Conservation (phyloP, 2,113 vertebrate species). For the Sapayoa aenigma region DNA sequence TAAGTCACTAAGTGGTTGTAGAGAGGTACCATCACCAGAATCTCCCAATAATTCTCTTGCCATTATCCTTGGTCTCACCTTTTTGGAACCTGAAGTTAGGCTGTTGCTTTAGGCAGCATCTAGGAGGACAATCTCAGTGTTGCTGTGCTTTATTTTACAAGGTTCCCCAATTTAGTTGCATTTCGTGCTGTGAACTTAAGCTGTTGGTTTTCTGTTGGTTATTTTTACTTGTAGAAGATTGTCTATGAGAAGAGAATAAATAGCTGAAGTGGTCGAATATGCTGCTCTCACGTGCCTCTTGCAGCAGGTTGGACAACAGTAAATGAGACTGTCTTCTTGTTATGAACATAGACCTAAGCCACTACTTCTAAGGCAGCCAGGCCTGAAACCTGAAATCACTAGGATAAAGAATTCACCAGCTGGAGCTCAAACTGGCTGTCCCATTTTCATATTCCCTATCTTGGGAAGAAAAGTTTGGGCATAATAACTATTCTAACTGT, state of each 20-base stretch:
- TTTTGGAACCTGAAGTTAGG: not conserved
- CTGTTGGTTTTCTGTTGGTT: not conserved
- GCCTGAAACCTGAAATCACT: not conserved
- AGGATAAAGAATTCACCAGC: not conserved
- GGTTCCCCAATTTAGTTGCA: not conserved
- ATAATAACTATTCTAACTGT: not conserved
- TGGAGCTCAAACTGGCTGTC: not conserved
- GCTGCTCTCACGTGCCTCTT: not conserved
- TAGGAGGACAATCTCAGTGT: not conserved
- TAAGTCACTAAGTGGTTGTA: not conserved
- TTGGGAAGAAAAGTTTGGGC: not conserved
- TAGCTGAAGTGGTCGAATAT: not conserved
- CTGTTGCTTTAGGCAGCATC: not conserved
- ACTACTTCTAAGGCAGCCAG: not conserved
- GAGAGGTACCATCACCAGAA: not conserved
- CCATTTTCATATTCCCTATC: not conserved
- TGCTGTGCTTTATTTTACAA: not conserved
- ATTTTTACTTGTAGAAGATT: not conserved
- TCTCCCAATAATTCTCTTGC: not conserved
- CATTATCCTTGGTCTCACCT: not conserved
- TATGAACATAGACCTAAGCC: not conserved
- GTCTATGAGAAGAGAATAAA: not conserved
- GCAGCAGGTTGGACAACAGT: not conserved
- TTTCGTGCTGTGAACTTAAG: not conserved
- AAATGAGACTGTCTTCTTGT: not conserved